These are phyloP conservation scores for Elymnias hypermnestra DNA, from an alignment of 1,140 invertebrate genomes.

Conservation along the genomic window DNA sequence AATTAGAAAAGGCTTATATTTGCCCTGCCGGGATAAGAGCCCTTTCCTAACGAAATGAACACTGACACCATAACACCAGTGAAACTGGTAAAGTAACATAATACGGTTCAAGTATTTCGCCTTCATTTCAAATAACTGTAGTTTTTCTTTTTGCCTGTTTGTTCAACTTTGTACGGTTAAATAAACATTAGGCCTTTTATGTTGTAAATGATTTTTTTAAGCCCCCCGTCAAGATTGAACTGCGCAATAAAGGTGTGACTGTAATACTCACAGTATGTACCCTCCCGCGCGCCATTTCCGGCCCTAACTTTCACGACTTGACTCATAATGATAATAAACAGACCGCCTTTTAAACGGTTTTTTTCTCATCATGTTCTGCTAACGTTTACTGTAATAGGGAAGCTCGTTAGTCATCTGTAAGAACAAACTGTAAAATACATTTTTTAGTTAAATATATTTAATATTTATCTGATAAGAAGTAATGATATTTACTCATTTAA, in stretches of 20 bases:
- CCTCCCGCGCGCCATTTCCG: slow-evolving; percentile 51
- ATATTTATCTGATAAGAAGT: too few relatives aligned
- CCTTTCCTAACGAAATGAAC: too few relatives aligned
- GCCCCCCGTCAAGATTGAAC: slow-evolving; percentile 35
- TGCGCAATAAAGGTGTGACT: slow-evolving; percentile 45
- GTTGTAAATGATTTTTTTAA: slow-evolving; percentile 15
- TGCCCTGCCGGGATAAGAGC: too few relatives aligned
- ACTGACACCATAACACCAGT: too few relatives aligned
- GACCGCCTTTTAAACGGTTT: slow-evolving; percentile 48
- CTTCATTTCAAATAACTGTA: too few relatives aligned
- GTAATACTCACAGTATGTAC: slow-evolving; percentile 34
- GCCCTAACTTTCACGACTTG: slow-evolving; percentile 61
- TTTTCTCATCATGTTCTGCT: slow-evolving; percentile 18
- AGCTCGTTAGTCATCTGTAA: slow-evolving; percentile 16
- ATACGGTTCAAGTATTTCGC: too few relatives aligned
- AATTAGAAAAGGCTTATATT: too few relatives aligned
- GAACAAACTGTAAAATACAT: slow-evolving; percentile 8
- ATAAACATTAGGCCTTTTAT: slow-evolving; percentile 1
- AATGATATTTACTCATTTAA: too few relatives aligned
- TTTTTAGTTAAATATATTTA: too few relatives aligned
- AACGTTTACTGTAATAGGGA: slow-evolving; percentile 14
- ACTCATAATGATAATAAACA: slow-evolving; percentile 64
- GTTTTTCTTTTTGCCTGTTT: too few relatives aligned
- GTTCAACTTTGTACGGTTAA: too few relatives aligned
- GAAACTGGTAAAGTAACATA: too few relatives aligned